phyloP scores from a whole-genome alignment of 2,888 invertebrate genomes.

The Epinotia demarniana region DNA sequence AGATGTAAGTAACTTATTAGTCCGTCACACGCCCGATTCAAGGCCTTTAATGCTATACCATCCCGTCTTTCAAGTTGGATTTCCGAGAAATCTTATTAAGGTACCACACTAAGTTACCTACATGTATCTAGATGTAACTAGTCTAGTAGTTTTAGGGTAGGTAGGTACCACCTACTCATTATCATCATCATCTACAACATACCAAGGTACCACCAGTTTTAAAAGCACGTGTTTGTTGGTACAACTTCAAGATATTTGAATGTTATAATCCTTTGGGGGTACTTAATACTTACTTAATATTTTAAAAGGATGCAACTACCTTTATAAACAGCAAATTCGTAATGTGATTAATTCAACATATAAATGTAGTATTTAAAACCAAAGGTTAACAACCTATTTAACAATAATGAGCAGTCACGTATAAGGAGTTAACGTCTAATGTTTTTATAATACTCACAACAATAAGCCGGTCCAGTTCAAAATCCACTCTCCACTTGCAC shows the following conservation, averaged over 20 bases:
- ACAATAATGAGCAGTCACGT: conserved; percentile 30
- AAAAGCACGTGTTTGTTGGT: background rate
- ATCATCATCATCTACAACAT: background rate
- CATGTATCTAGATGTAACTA: too few relatives aligned
- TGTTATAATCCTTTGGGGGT: background rate
- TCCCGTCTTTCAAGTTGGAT: background rate
- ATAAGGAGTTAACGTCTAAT: conserved; percentile 20
- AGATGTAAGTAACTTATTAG: background rate
- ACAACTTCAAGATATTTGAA: background rate
- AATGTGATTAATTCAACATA: conserved; percentile 15
- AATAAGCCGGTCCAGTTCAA: conserved; percentile 62
- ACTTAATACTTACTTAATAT: background rate
- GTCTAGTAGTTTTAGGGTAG: too few relatives aligned
- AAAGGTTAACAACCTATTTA: conserved; percentile 32
- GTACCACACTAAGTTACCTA: background rate
- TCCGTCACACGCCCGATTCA: background rate
- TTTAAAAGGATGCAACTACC: background rate
- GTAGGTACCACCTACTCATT: too few relatives aligned
- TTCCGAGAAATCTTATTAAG: background rate
- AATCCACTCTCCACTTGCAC: conserved; percentile 66
- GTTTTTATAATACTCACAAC: conserved; percentile 47
- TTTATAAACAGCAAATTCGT: conserved; percentile 6
- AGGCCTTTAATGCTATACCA: background rate
- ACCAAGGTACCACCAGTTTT: background rate
- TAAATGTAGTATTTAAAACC: conserved; percentile 11